Percentiles rank a stretch among this genome's conserved stretches.
Conservation (phyloP, 2,113 vertebrate genomes). For the Saguinus midas region DNA sequence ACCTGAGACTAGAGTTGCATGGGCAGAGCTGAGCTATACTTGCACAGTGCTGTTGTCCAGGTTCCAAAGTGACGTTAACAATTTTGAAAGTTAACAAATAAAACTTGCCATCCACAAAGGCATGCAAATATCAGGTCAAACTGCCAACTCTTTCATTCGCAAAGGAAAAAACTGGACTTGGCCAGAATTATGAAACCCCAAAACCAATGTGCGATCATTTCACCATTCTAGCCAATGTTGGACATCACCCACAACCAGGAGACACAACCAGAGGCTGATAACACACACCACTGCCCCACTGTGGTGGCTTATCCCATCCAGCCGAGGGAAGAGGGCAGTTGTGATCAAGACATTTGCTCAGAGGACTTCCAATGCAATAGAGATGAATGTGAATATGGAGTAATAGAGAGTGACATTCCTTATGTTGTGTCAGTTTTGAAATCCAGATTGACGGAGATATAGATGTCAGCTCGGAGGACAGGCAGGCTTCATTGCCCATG, state of each 20-base stretch:
- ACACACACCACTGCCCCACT: conserved; percentile 48
- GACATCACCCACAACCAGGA: conserved; percentile 53
- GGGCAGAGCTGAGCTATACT: not conserved
- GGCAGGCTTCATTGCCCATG: conserved; percentile 83
- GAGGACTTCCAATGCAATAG: conserved; percentile 75
- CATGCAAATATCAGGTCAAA: not conserved
- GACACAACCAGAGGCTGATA: conserved; percentile 47
- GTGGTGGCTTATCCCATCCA: conserved; percentile 42
- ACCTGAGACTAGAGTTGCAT: not conserved
- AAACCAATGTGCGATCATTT: not conserved
- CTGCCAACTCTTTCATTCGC: conserved; percentile 4
- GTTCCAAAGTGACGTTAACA: not conserved
- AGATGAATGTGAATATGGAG: conserved; percentile 38
- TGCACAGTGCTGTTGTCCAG: rapidly evolving
- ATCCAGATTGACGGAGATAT: conserved; percentile 84
- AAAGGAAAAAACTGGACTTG: conserved; percentile 21
- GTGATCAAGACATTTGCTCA: conserved; percentile 77
- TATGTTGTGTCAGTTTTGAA: conserved; percentile 85
- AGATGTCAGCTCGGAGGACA: conserved; percentile 87
- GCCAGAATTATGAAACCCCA: conserved; percentile 54
- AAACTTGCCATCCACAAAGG: not conserved
- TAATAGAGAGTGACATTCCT: conserved; percentile 87
- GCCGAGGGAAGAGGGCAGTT: conserved; percentile 74
- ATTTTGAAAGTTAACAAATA: not conserved
- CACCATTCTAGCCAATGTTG: conserved; percentile 20